Percentiles rank a stretch among this genome's conserved stretches.
Evolutionary conservation across 2,797 vertebrate genomes (phyloP).

Genomic region (Acanthornis magna): DNA sequence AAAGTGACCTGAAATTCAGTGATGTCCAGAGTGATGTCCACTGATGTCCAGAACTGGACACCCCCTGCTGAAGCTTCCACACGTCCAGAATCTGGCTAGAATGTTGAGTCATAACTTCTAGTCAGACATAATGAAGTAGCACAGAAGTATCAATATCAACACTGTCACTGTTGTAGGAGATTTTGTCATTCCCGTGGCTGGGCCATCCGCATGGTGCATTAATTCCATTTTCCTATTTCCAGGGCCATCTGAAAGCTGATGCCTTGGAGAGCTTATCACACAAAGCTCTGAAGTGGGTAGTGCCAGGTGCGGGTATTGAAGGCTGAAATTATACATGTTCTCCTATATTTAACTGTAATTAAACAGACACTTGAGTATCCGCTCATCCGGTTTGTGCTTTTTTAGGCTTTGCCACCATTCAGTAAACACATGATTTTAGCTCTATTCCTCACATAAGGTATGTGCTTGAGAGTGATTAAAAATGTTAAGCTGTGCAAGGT

Average conservation of each 20-base stretch:
- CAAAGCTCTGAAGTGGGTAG: neutral
- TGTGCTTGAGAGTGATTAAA: neutral
- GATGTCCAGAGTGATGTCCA: no score
- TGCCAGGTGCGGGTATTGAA: neutral
- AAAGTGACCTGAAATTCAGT: neutral
- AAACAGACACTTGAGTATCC: neutral
- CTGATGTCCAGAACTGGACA: neutral
- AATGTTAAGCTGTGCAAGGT: neutral
- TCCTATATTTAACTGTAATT: slow-evolving; percentile 35
- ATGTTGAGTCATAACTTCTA: neutral
- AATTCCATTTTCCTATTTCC: neutral
- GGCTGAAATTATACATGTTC: slow-evolving; percentile 13
- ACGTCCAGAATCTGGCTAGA: neutral
- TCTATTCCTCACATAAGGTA: neutral
- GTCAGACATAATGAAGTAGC: neutral
- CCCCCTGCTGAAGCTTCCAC: neutral
- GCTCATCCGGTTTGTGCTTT: neutral
- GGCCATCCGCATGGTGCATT: neutral
- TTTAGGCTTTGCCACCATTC: neutral
- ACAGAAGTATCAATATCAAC: neutral
- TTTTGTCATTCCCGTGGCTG: neutral
- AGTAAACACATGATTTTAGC: neutral
- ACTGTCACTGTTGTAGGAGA: neutral
- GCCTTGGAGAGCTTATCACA: neutral
- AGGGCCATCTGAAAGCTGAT: neutral